Evolutionary conservation across 92 coral and sea anemone species (phyloP).

Genomic region (Epizoanthus scotinus): DNA sequence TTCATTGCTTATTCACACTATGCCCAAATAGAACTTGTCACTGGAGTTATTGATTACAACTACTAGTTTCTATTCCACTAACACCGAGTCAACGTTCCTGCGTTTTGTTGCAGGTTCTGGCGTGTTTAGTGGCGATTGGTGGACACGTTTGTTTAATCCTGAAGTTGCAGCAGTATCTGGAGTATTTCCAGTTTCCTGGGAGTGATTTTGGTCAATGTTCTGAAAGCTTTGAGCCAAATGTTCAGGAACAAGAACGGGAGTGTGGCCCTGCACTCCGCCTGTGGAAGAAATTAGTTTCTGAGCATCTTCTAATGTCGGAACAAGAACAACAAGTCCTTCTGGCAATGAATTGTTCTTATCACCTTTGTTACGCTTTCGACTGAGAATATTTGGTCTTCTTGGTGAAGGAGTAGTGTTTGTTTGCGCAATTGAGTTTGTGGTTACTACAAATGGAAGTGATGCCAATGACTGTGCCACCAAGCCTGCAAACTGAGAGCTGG

Average conservation of each 20-base stretch:
- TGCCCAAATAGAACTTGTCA: too few species aligned
- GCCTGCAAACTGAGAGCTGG: slow-evolving; percentile 10
- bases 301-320: slow-evolving; percentile 92
- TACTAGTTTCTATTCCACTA: slow-evolving; percentile 11
- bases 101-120: slow-evolving; percentile 38
- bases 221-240: slow-evolving; percentile 55
- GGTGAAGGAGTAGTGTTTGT: slow-evolving; percentile 50
- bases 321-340: slow-evolving; percentile 85
- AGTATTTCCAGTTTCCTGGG: slow-evolving; percentile 3
- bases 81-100: slow-evolving; percentile 15
- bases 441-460: slow-evolving; percentile 44
- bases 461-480: slow-evolving; percentile 21
- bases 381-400: slow-evolving; percentile 81
- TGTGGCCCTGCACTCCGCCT: slow-evolving; percentile 65
- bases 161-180: neutral
- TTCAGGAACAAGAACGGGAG: slow-evolving; percentile 83
- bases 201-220: slow-evolving; percentile 5
- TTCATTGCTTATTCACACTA: too few species aligned
- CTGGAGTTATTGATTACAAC: too few species aligned
- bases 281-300: slow-evolving; percentile 79
- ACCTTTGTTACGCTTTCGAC: slow-evolving; percentile 60
- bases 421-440: slow-evolving; percentile 55
- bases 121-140: slow-evolving; percentile 35
- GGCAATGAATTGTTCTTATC: slow-evolving; percentile 69
- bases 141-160: slow-evolving; percentile 9